Evolutionary conservation across 2,113 vertebrate species (phyloP).

Genomic region (Actenoides hombroni): DNA sequence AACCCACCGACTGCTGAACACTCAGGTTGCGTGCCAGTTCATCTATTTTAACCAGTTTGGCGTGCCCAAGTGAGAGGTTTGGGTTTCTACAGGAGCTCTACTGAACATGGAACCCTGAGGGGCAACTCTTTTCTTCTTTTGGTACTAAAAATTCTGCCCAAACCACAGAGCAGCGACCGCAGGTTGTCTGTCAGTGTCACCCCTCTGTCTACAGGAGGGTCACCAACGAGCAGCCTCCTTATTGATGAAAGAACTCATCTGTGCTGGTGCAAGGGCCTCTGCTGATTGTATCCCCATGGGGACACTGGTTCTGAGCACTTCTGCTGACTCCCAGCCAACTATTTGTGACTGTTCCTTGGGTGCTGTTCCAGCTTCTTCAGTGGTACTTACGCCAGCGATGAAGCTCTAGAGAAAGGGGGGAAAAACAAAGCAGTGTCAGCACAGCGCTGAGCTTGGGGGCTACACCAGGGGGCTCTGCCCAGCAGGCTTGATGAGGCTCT

Average conservation of each 20-base stretch:
- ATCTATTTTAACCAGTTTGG: rapidly evolving
- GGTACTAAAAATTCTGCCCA: neutral
- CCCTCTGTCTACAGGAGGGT: neutral
- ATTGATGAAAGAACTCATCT: neutral
- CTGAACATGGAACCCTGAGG: neutral
- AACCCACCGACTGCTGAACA: too few relatives aligned
- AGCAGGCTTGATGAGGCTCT: neutral
- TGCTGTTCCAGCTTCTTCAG: conserved; percentile 13
- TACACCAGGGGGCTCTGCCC: rapidly evolving
- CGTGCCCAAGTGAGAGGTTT: rapidly evolving
- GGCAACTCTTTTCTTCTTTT: neutral
- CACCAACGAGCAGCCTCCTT: neutral
- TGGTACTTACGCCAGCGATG: conserved; percentile 83
- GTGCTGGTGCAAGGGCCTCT: neutral
- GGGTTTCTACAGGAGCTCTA: neutral
- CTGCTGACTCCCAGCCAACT: neutral
- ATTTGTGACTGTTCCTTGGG: neutral
- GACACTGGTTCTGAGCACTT: neutral
- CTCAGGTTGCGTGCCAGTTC: rapidly evolving
- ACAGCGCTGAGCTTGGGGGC: rapidly evolving
- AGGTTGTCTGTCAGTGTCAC: neutral
- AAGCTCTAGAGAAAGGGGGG: conserved; percentile 52
- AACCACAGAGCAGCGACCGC: rapidly evolving
- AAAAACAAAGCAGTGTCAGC: neutral
- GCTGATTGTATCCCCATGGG: neutral